Evolutionary conservation across 2,797 vertebrate genomes (phyloP), one percentile per base, ranked within the genome.

Genomic region (Staurois parvus): DNA sequence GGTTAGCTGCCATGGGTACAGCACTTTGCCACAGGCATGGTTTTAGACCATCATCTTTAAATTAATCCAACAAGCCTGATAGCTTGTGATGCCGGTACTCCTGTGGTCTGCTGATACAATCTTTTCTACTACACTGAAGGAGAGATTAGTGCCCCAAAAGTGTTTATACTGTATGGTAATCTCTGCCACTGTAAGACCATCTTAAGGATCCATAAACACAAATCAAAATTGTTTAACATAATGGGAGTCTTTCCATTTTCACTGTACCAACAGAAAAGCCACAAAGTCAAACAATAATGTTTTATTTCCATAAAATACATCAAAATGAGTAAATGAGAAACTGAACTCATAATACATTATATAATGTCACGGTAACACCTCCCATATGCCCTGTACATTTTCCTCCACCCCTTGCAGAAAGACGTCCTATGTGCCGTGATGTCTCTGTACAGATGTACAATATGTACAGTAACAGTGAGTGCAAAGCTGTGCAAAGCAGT

Each of bases 391-490:
- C 96, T 98, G 96, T 98, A 97, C 97, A 97, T 95, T 91, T 88
- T 94, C 88, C 94, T 92, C 93, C 94, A 92, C 93, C 92, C 89
- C 89, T 90, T 91, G 93, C 92, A 92, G 88, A 93, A 94, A 91
- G 86, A 91, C 87, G 0, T 79, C 87, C 86, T 88, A 91, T 91
- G 92, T 92, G 92, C 92, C 92, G 88, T 91, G 91, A 93, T 94
- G 95, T 96, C 91, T 96, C 94, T 96, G 96, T 95, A 95, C 94
- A 94, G 96, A 96, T 97, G 96, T 97, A 97, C 96, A 97, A 94
- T 95, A 96, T 97, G 96, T 97, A 97, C 96, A 95, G 92, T 95
- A 93, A 94, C 93, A 92, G 75, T 88, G 91, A 95, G 93, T 90
- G 93, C 94, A 94, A 96, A 74, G 95, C 94, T 92, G 93, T 92